phyloP scores from a whole-genome alignment of 2,888 invertebrate genomes.

The Drosophila borealis region DNA sequence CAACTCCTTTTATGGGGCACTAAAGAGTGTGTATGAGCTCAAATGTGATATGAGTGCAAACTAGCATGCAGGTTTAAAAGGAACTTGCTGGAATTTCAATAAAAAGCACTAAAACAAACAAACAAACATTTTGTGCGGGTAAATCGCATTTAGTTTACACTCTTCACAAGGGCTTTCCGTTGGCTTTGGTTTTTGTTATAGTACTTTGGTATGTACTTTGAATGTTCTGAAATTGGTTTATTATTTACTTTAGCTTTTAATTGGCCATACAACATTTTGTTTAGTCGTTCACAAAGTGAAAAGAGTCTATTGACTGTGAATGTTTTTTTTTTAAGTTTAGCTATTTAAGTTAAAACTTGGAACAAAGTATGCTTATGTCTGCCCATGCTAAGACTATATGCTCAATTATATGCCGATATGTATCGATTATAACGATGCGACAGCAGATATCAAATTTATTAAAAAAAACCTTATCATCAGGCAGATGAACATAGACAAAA shows the following conservation, averaged over 20 bases:
- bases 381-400: too few relatives aligned
- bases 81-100: conserved; percentile 33
- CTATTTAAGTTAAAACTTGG: too few relatives aligned
- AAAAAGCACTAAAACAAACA: conserved; percentile 25
- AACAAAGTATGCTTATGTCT: too few relatives aligned
- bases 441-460: too few relatives aligned
- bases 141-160: conserved; percentile 51
- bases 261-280: conserved; percentile 41
- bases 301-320: background rate
- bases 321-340: too few relatives aligned
- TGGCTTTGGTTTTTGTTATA: conserved; percentile 16
- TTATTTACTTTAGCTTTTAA: conserved; percentile 61
- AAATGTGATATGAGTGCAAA: conserved; percentile 40
- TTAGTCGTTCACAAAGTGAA: background rate
- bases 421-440: too few relatives aligned
- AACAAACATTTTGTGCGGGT: conserved; percentile 53
- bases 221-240: conserved; percentile 50
- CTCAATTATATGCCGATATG: too few relatives aligned
- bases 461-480: too few relatives aligned
- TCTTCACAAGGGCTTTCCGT: conserved; percentile 19
- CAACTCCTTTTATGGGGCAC: conserved; percentile 47
- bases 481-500: too few relatives aligned
- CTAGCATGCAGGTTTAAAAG: conserved; percentile 54
- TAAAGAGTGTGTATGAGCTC: conserved; percentile 27
- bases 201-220: background rate